These are phyloP conservation scores for Cotesia congregata DNA, from an alignment of 2,888 invertebrate species.

Conservation along the genomic window DNA sequence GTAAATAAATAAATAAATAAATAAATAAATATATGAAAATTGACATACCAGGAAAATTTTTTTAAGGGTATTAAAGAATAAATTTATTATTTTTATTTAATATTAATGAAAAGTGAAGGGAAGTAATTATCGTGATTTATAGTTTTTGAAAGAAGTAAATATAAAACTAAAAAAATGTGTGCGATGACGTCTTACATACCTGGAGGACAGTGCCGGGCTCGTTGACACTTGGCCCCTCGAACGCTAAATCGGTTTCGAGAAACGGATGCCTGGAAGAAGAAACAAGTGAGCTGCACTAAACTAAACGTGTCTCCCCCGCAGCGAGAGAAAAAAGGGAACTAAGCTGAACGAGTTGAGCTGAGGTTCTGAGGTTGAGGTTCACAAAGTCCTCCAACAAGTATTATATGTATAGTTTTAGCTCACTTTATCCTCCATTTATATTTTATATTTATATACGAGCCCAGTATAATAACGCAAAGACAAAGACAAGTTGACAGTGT, in stretches of 20 bases:
- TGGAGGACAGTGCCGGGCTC: conserved; percentile 57
- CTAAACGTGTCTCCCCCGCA: conserved; percentile 65
- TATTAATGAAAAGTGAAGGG: background rate
- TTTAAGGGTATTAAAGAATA: background rate
- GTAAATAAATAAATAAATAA: too few species aligned
- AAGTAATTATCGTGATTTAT: background rate
- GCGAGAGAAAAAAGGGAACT: conserved; percentile 57
- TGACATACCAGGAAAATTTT: background rate
- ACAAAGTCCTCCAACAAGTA: too few species aligned
- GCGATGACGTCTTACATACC: conserved; percentile 51
- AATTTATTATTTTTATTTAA: background rate
- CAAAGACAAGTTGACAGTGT: conserved; percentile 27
- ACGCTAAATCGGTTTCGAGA: conserved; percentile 66
- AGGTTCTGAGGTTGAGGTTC: too few species aligned
- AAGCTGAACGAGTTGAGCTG: conserved; percentile 32
- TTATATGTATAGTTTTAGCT: background rate
- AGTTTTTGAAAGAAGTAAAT: background rate
- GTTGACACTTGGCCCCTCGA: conserved; percentile 67
- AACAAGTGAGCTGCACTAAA: conserved; percentile 57
- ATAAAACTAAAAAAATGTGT: conserved; percentile 2
- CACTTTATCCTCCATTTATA: conserved; percentile 4
- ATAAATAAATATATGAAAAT: too few species aligned
- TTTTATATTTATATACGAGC: background rate
- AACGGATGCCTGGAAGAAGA: conserved; percentile 55
- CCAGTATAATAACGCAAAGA: background rate